Evolutionary conservation across 2,888 invertebrate genomes (phyloP), one percentile per base, ranked within the genome.

Genomic region (Ormyrus nitidulus): DNA sequence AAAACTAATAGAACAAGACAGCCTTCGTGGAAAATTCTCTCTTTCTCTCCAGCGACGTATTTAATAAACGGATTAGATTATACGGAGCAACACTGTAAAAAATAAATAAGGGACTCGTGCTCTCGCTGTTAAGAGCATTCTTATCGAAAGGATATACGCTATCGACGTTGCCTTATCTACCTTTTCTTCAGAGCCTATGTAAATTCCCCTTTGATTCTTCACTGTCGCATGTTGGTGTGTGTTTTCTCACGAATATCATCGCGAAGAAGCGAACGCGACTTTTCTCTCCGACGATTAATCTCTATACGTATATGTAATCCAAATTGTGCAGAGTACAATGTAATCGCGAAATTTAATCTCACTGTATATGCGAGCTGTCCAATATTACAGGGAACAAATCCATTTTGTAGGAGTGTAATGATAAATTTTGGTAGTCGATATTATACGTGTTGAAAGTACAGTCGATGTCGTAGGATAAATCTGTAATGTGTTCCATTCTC

Each of bases 111-210:
- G 56, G 34, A 70, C 70, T 79, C 58, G 62, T 58, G 58, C 58
- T 70, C 74, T 79, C 70, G 74, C 70, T 80, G 10, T 66, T 66
- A 66, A 71, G 59, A 70, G 64, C 72, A 78, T 61, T 66, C 59
- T 71, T 77, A 72, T 72, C 66, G 58, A 79, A 73, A 49, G 56
- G 61, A 79, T 73, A 54, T 69, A 74, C 62, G 73, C 73, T 74
- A 74, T 79, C 69, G 73, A 77, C 59, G 73, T 81, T 81, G 80
- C 80, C 80, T 81, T 81, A 81, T 77, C 73, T 74, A 81, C 69
- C 73, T 77, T 73, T 77, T 80, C 77, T 77, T 77, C 70, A 77
- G 61, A 71, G 59, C 66, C 74, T 76, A 72, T 68, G 59, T 76
- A 6, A 71, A 79, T 65, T 64, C n/a, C 73, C 13, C 48, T 56